A percentile compares a stretch with the other conserved stretches of the same genome.
These are phyloP conservation scores for Limnothrissa miodon DNA, from an alignment of 2,113 vertebrate species.

Conservation along the genomic window DNA sequence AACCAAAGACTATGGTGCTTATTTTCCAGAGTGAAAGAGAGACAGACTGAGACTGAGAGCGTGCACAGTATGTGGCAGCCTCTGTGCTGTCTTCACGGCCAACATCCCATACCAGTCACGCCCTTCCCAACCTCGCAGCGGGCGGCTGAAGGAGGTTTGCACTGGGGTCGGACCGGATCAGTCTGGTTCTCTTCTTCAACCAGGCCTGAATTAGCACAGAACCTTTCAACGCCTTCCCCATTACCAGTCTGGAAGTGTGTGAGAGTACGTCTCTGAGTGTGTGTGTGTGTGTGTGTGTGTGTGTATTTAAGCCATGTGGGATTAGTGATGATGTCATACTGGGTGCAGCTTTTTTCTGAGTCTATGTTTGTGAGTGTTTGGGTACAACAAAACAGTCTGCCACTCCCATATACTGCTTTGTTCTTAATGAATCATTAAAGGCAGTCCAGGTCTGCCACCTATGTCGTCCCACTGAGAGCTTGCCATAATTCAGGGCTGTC, in stretches of 20 bases:
- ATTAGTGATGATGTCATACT: constrained; percentile 58
- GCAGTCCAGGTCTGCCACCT: not conserved
- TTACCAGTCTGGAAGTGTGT: constrained; percentile 45
- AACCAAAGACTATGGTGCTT: not conserved
- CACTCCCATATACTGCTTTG: constrained; percentile 34
- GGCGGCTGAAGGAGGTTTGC: not conserved
- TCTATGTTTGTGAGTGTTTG: not conserved
- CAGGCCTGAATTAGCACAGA: constrained; percentile 43
- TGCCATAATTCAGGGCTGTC: not conserved
- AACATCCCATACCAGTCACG: constrained; percentile 20
- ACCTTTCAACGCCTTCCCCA: constrained; percentile 47
- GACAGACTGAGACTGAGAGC: not conserved
- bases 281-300: constrained; percentile 37
- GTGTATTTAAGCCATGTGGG: constrained; percentile 38
- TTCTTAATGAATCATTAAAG: not conserved
- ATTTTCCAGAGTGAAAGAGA: not conserved
- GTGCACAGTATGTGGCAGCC: not conserved
- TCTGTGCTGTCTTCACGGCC: not conserved
- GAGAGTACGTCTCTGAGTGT: constrained; percentile 45
- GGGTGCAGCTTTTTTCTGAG: constrained; percentile 12
- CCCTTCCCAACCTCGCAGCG: constrained; percentile 18
- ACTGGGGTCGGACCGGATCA: constrained; percentile 45
- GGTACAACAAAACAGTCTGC: not conserved
- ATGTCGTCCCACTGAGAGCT: not conserved
- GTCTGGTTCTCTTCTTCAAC: constrained; percentile 48